Conservation (phyloP, 2,113 vertebrate genomes). For the Corydoras maculifer region DNA sequence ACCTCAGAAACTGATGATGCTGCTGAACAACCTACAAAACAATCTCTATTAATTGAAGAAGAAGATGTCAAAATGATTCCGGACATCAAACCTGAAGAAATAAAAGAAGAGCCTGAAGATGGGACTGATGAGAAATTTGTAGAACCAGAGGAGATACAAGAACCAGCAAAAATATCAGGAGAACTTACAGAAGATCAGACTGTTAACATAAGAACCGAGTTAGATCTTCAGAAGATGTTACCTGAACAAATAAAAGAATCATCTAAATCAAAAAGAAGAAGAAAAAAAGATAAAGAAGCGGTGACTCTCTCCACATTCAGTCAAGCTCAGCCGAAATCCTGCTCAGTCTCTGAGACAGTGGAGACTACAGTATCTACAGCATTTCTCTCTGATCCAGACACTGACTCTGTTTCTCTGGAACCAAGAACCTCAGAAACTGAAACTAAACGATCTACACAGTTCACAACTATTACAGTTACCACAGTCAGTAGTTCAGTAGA, state of each 20-base stretch:
- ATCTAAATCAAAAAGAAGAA: not conserved
- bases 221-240: not conserved
- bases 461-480: no score
- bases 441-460: no score
- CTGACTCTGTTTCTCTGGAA: no score
- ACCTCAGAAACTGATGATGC: no score
- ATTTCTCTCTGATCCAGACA: no score
- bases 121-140: no score
- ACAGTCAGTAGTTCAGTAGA: no score
- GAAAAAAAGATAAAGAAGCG: not conserved
- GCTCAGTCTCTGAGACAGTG: not conserved
- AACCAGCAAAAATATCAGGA: not conserved
- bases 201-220: not conserved
- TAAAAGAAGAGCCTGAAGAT: not conserved
- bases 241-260: not conserved
- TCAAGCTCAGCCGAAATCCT: constrained; percentile 1
- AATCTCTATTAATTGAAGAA: no score
- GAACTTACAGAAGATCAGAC: not conserved
- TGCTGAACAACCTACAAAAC: not conserved
- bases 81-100: not conserved
- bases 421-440: no score
- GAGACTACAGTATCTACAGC: no score
- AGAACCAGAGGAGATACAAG: not conserved
- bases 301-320: not conserved
- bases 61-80: not conserved